Conservation (phyloP, 1,140 invertebrate genomes). For the Amyelois transitella region DNA sequence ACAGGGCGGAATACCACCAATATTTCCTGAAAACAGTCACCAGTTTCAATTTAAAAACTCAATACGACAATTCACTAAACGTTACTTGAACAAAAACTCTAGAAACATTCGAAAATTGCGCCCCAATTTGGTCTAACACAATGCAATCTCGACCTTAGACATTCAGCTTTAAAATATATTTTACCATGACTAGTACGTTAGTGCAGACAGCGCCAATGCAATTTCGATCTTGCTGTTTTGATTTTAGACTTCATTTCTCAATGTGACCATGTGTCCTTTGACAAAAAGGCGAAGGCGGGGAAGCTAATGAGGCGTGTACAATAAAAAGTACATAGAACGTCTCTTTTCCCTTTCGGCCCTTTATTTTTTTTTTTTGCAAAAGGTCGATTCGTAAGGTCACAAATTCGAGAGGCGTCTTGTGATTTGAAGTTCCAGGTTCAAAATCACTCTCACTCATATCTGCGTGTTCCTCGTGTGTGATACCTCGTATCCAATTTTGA, state of each 20-base stretch:
- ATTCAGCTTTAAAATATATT: not conserved
- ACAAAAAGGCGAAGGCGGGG: constrained; percentile 25
- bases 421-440: too few relatives aligned
- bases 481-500: too few relatives aligned
- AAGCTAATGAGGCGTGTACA: constrained; percentile 32
- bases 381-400: constrained; percentile 23
- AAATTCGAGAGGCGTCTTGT: constrained; percentile 1
- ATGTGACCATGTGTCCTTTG: constrained; percentile 21
- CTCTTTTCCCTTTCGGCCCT: constrained; percentile 11
- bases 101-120: not conserved
- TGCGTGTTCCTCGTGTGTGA: too few relatives aligned
- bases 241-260: not conserved
- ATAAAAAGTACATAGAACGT: constrained; percentile 21
- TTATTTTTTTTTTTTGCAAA: constrained; percentile 4
- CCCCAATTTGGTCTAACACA: not conserved
- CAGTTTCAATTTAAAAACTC: constrained; percentile 2
- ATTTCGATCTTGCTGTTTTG: constrained; percentile 2
- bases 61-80: constrained; percentile 4
- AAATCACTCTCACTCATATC: too few relatives aligned
- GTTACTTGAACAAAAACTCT: not conserved
- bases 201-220: not conserved
- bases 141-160: constrained; percentile 6
- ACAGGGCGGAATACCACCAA: not conserved
- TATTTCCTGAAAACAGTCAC: not conserved
- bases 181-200: not conserved